Evolutionary conservation across 2,797 vertebrate genomes (phyloP).

Genomic region (Pogoniulus pusillus): DNA sequence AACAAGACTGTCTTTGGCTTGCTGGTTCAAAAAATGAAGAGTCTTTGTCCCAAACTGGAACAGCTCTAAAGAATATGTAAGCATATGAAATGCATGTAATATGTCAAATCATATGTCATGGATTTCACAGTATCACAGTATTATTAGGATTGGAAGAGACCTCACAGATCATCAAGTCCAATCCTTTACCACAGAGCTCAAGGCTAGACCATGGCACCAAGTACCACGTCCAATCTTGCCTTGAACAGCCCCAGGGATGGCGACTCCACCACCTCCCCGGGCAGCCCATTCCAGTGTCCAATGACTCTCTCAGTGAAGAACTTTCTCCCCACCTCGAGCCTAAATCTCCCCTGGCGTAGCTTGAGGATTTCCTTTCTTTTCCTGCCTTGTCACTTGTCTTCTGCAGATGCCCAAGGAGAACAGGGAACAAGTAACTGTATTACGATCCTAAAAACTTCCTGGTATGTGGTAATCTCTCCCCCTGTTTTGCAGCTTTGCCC

Average conservation of each 20-base stretch:
- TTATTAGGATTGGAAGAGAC: too few relatives aligned
- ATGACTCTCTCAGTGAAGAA: too few relatives aligned
- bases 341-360: too few relatives aligned
- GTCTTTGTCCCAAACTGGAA: neutral
- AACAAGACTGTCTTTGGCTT: neutral
- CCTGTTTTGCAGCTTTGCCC: neutral
- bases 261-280: too few relatives aligned
- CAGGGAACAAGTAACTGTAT: constrained; percentile 27
- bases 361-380: constrained; percentile 2
- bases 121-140: too few relatives aligned
- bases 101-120: neutral
- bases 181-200: too few relatives aligned
- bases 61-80: neutral
- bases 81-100: neutral
- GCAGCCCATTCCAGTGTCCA: too few relatives aligned
- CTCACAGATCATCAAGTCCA: too few relatives aligned
- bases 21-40: neutral
- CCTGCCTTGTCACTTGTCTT: neutral
- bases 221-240: too few relatives aligned
- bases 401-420: neutral
- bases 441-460: constrained; percentile 7
- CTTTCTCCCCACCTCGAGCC: too few relatives aligned
- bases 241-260: too few relatives aligned
- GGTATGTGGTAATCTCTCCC: constrained; percentile 27
- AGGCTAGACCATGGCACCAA: too few relatives aligned